These are phyloP conservation scores for Sphaerodactylus townsendi DNA, from an alignment of 2,113 vertebrate genomes.

Conservation along the genomic window DNA sequence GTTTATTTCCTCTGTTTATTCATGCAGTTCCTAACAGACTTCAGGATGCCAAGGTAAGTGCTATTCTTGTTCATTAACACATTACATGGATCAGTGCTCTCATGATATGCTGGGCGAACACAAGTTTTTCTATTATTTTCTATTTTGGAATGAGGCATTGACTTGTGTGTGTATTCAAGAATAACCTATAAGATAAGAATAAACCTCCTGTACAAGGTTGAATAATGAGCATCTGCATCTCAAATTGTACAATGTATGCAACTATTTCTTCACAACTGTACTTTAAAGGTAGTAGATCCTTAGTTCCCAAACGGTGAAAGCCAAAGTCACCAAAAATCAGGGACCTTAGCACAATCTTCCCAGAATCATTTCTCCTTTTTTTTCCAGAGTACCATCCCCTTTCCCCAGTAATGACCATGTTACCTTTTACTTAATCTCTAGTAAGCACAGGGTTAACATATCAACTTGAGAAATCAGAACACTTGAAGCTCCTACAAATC, in stretches of 20 bases:
- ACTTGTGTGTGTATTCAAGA: slow-evolving; percentile 34
- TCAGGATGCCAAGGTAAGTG: slow-evolving; percentile 60
- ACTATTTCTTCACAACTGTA: background rate
- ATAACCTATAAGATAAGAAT: slow-evolving; percentile 25
- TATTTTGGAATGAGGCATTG: slow-evolving; percentile 55
- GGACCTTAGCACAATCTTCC: background rate
- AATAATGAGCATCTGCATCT: background rate
- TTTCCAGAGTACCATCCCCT: background rate
- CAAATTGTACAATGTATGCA: background rate
- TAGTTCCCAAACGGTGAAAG: background rate
- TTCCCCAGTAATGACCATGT: background rate
- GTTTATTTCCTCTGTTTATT: slow-evolving; percentile 62
- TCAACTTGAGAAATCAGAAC: background rate
- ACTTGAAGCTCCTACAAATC: no score
- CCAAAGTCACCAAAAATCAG: background rate
- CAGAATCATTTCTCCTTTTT: background rate
- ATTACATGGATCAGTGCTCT: slow-evolving; percentile 56
- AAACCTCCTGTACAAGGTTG: background rate
- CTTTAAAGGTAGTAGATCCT: background rate
- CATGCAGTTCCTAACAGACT: slow-evolving; percentile 49
- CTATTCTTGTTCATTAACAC: slow-evolving; percentile 66
- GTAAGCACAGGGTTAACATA: background rate
- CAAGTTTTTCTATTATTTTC: slow-evolving; percentile 47
- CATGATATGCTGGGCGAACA: slow-evolving; percentile 49
- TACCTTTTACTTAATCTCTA: no score